These are phyloP conservation scores for Eudyptes chrysolophus DNA, from an alignment of 2,113 vertebrate genomes.

Conservation along the genomic window DNA sequence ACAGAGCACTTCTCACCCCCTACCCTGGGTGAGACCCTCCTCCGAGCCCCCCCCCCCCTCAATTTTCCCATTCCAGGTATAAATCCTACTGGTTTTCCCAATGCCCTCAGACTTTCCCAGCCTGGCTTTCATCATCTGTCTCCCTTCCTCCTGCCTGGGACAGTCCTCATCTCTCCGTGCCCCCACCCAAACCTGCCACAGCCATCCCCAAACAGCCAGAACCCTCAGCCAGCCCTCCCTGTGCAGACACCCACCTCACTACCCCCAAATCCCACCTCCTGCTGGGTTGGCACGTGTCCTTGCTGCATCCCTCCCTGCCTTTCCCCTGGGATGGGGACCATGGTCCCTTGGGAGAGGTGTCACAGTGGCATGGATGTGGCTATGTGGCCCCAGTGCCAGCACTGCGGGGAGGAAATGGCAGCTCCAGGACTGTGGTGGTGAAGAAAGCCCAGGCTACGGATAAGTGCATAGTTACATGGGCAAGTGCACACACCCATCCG, in stretches of 20 bases:
- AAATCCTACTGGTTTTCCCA: neutral
- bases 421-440: fast-evolving
- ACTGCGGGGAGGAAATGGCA: neutral
- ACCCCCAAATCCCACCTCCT: neutral
- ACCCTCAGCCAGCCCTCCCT: neutral
- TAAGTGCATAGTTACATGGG: fast-evolving
- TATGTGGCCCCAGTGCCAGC: fast-evolving
- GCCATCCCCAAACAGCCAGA: neutral
- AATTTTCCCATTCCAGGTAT: neutral
- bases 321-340: fast-evolving
- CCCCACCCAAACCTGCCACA: neutral
- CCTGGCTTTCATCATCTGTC: neutral
- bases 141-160: neutral
- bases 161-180: fast-evolving
- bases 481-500: neutral
- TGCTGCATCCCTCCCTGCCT: neutral
- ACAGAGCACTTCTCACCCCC: neutral
- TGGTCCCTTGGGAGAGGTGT: neutral
- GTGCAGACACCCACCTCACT: fast-evolving
- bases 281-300: fast-evolving
- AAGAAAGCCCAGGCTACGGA: neutral
- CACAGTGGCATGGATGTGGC: neutral
- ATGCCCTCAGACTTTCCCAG: neutral
- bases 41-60: neutral
- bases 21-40: neutral